phyloP scores from a whole-genome alignment of 2,888 invertebrate genomes.

The Drosophila trichaetosa region DNA sequence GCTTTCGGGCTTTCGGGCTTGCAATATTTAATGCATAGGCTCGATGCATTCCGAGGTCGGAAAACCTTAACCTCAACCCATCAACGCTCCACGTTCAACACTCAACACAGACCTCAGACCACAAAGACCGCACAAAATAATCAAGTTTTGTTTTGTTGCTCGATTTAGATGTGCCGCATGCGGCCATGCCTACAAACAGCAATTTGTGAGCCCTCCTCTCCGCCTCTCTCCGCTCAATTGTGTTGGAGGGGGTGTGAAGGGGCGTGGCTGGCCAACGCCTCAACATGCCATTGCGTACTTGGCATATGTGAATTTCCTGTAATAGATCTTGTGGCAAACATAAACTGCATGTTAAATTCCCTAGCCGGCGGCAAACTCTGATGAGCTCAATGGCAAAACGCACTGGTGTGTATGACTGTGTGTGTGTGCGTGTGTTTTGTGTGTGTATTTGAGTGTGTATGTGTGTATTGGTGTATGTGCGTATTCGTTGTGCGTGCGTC shows the following conservation, averaged over 20 bases:
- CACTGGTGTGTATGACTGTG: slow-evolving; percentile 35
- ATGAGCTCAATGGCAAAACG: slow-evolving; percentile 61
- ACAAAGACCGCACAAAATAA: slow-evolving; percentile 81
- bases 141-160: slow-evolving; percentile 84
- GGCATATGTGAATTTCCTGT: slow-evolving; percentile 79
- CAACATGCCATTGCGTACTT: slow-evolving; percentile 50
- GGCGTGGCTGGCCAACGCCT: slow-evolving; percentile 49
- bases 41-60: slow-evolving; percentile 7
- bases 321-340: slow-evolving; percentile 83
- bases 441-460: slow-evolving; percentile 9
- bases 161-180: slow-evolving; percentile 83
- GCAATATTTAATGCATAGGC: slow-evolving; percentile 65
- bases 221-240: slow-evolving; percentile 10
- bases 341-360: slow-evolving; percentile 82
- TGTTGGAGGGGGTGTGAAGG: slow-evolving; percentile 12
- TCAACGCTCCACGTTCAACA: slow-evolving; percentile 4
- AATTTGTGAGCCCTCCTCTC: slow-evolving; percentile 72
- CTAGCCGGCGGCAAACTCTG: slow-evolving; percentile 59
- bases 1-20: slow-evolving; percentile 52
- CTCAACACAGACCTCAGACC: slow-evolving; percentile 25
- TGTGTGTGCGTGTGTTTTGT: slow-evolving; percentile 11
- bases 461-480: slow-evolving; percentile 17
- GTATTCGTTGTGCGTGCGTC: slow-evolving; percentile 66
- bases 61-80: slow-evolving; percentile 35
- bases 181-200: slow-evolving; percentile 78